Conservation (phyloP, 2,888 invertebrate genomes). For the Athalia circularis region DNA sequence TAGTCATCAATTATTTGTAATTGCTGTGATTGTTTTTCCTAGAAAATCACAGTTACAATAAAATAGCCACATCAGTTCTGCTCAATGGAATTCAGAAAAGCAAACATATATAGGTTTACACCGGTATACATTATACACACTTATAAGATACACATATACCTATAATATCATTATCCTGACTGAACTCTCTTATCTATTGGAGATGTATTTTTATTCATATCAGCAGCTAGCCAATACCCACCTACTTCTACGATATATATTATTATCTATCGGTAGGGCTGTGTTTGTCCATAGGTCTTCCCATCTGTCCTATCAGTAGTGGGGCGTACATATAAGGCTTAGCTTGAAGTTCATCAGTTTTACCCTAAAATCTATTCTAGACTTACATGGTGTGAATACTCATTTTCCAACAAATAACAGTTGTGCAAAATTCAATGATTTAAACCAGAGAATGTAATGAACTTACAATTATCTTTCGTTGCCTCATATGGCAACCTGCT, state of each 20-base stretch:
- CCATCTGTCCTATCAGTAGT: constrained; percentile 47
- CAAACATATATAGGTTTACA: too few species aligned
- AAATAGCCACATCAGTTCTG: too few species aligned
- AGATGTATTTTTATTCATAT: constrained; percentile 47
- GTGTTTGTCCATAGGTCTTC: constrained; percentile 41
- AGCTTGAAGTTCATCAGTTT: constrained; percentile 22
- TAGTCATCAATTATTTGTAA: too few species aligned
- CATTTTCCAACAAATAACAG: neutral
- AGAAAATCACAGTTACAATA: too few species aligned
- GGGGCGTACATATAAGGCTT: constrained; percentile 27
- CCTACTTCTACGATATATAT: constrained; percentile 32
- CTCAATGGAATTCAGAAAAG: too few species aligned
- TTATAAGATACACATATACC: too few species aligned
- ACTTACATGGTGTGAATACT: neutral
- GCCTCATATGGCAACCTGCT: neutral
- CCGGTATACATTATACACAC: too few species aligned
- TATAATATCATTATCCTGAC: too few species aligned
- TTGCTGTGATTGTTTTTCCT: too few species aligned
- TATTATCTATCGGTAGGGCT: constrained; percentile 43
- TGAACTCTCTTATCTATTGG: constrained; percentile 40
- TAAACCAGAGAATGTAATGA: too few species aligned
- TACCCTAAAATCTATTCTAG: neutral
- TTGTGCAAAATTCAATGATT: too few species aligned
- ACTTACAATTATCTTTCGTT: neutral
- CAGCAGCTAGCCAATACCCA: constrained; percentile 41